Conservation (phyloP, 2,888 invertebrate genomes). For the Synergus itoensis region DNA sequence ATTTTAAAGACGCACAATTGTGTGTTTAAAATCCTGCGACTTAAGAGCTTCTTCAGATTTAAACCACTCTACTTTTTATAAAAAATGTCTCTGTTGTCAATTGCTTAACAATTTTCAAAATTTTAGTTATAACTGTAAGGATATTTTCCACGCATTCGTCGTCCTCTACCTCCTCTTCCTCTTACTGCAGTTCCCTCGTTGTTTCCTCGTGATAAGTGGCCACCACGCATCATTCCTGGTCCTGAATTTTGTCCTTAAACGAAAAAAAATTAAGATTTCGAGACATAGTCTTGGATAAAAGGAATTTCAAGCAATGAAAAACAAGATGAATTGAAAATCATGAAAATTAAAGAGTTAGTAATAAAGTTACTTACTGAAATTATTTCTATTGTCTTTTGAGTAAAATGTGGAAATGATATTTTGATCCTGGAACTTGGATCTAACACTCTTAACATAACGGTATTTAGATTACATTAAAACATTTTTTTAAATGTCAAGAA, state of each 20-base stretch:
- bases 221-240: slow-evolving; percentile 40
- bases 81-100: slow-evolving; percentile 24
- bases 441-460: no score
- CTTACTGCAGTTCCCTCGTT: slow-evolving; percentile 58
- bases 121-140: slow-evolving; percentile 23
- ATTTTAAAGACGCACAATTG: neutral
- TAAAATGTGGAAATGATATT: no score
- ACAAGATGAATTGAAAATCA: neutral
- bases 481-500: no score
- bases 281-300: slow-evolving; percentile 14
- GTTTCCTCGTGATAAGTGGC: slow-evolving; percentile 32
- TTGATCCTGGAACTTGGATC: no score
- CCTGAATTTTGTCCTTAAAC: slow-evolving; percentile 39
- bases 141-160: slow-evolving; percentile 57
- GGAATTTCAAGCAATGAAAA: neutral
- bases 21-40: neutral
- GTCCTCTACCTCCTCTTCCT: slow-evolving; percentile 66
- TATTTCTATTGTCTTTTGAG: neutral
- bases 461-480: no score
- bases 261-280: slow-evolving; percentile 16
- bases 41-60: slow-evolving; percentile 13
- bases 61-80: slow-evolving; percentile 12
- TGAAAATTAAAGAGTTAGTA: neutral
- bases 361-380: neutral
- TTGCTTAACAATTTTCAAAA: neutral